Percentiles rank a stretch among this genome's conserved stretches.
Evolutionary conservation across 2,113 vertebrate species (phyloP).

Genomic region (Apeltes quadracus): DNA sequence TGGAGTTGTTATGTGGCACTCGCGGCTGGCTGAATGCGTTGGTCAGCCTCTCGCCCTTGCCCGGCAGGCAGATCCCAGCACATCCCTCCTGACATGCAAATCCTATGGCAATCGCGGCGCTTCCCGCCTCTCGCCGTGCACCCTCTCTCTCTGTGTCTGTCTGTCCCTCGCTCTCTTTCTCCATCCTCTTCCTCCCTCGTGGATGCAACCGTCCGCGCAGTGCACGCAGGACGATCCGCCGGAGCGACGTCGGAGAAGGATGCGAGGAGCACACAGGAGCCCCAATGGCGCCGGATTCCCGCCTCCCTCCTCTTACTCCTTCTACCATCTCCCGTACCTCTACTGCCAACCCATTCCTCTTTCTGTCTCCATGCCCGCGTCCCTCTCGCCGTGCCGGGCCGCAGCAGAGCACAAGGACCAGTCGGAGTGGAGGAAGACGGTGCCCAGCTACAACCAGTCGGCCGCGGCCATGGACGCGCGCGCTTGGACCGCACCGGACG

Average conservation of each 20-base stretch:
- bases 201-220: constrained; percentile 62
- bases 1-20: constrained; percentile 47
- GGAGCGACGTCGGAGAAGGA: constrained; percentile 47
- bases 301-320: constrained; percentile 64
- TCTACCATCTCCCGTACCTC: constrained; percentile 61
- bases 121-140: constrained; percentile 48
- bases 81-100: constrained; percentile 78
- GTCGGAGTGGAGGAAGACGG: constrained; percentile 90
- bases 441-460: constrained; percentile 96
- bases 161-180: constrained; percentile 9
- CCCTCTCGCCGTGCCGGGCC: constrained; percentile 53
- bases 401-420: constrained; percentile 91
- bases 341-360: constrained; percentile 60
- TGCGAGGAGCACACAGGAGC: constrained; percentile 71
- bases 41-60: constrained; percentile 60
- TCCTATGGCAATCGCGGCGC: constrained; percentile 66
- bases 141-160: constrained; percentile 39
- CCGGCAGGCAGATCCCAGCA: constrained; percentile 68
- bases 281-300: constrained; percentile 67
- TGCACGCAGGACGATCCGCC: constrained; percentile 52
- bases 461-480: constrained; percentile 88
- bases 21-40: constrained; percentile 33
- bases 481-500: constrained; percentile 85
- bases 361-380: constrained; percentile 64
- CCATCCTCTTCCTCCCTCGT: constrained; percentile 45